Percentiles rank a stretch among this genome's conserved stretches.
These are phyloP conservation scores for Strix uralensis DNA, from an alignment of 2,113 vertebrate genomes.

Conservation along the genomic window DNA sequence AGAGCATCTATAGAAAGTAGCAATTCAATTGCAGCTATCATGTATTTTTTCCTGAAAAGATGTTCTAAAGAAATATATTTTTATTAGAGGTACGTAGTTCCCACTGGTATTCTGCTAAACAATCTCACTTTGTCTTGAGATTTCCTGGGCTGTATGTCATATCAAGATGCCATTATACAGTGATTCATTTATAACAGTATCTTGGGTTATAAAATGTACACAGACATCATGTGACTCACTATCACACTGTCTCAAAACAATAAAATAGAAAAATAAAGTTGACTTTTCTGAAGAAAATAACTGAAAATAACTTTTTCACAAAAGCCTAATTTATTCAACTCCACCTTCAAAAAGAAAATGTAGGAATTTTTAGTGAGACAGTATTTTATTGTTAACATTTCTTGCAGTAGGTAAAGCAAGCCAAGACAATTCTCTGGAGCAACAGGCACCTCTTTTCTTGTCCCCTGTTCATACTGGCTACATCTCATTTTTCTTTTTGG, in stretches of 20 bases:
- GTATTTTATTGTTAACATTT: background rate
- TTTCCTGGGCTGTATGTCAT: background rate
- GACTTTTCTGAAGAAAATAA: background rate
- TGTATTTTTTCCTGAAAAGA: background rate
- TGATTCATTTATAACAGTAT: background rate
- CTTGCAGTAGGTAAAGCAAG: background rate
- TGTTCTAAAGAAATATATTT: background rate
- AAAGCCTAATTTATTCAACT: background rate
- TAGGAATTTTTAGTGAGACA: background rate
- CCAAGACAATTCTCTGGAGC: background rate
- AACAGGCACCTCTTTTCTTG: background rate
- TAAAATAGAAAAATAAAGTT: background rate
- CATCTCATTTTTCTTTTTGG: background rate
- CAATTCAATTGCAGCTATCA: background rate
- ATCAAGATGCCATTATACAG: background rate
- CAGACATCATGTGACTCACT: background rate
- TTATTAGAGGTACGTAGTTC: background rate
- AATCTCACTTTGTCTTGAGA: background rate
- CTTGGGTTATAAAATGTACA: background rate
- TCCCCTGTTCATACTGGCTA: background rate
- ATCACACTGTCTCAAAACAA: background rate
- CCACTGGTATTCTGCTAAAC: background rate
- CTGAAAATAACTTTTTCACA: background rate
- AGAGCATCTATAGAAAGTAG: background rate
- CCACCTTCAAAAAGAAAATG: background rate